Conservation (phyloP, 2,113 vertebrate genomes). For the Ageneiosus marmoratus region DNA sequence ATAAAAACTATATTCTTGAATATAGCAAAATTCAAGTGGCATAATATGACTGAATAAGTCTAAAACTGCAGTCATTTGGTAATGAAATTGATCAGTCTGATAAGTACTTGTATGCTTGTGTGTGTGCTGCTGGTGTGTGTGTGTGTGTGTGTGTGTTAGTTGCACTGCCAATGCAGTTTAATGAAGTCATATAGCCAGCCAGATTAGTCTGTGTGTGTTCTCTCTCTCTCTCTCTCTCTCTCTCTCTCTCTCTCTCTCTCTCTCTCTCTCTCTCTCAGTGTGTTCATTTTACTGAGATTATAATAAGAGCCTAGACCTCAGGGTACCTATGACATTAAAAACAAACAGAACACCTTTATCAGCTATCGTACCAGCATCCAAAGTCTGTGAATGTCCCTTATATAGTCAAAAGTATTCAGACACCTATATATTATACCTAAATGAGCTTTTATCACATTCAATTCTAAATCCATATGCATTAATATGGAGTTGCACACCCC, state of each 20-base stretch:
- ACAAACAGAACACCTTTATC: constrained; percentile 69
- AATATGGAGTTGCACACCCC: too few species aligned
- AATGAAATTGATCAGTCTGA: too few species aligned
- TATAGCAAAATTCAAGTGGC: background rate
- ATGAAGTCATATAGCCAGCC: constrained; percentile 30
- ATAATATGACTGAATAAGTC: background rate
- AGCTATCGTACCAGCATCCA: constrained; percentile 51
- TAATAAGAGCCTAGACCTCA: constrained; percentile 60
- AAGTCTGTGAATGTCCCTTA: background rate
- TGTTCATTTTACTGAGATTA: background rate
- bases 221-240: background rate
- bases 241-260: background rate
- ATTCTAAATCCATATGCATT: too few species aligned
- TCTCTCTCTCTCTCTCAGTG: background rate
- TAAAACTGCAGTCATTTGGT: background rate
- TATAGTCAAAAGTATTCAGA: too few species aligned
- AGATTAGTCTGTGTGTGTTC: background rate
- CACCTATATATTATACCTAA: too few species aligned
- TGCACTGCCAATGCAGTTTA: constrained; percentile 41
- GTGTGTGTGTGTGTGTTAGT: constrained; percentile 30
- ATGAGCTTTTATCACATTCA: too few species aligned
- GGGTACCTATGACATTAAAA: constrained; percentile 63
- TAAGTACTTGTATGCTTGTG: too few species aligned
- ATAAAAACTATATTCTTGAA: background rate
- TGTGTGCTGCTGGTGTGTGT: background rate